Evolutionary conservation across 2,797 vertebrate species (phyloP), one percentile per base, ranked within the genome.

Genomic region (Macrochelys suwanniensis): DNA sequence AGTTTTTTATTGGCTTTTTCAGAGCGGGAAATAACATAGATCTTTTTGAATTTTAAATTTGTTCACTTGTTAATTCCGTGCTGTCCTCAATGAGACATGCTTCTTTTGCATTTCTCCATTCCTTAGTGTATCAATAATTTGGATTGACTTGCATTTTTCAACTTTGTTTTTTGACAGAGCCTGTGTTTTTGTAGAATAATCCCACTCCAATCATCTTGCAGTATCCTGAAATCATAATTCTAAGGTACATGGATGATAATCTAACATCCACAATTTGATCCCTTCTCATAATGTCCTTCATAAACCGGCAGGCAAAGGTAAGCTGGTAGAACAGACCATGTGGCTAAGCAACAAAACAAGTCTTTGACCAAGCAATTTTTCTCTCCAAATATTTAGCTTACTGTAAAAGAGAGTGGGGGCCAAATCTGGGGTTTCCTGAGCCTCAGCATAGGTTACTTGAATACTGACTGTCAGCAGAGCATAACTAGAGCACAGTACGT

Each of bases 191-290:
- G 13, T 82, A 78, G 28, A 89, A 85, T 94, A 95, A 89, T 92
- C 85, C 68, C 47, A 21, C 61, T 92, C 54, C 82, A 53, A 93
- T 86, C 81, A 93, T 74, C 3, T 95, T 91, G 12, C 51, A 76
- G 1, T 82, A 89, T 89, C 61, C 59, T 87, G 91, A 96, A 95
- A 89, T 92, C 23, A 59, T 92, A 57, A 59, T 87, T 86, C 5
- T 92, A 93, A 91, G 87, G 65, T 53, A 89, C 86, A 33, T 88
- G 51, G 57, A 93, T 92, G 87, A 11, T 93, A 93, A 95, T 97
- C 53, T 91, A 90, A 16, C 13, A 19, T 49, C 79, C 87, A 82
- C 25, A 87, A 79, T 28, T 31, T 59, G 74, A 89, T 57, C 42
- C 93, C 85, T 95, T 81, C 12, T 82, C n/a, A 83, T 89, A 82